A percentile compares a stretch with the other conserved stretches of the same genome.
These are phyloP conservation scores for Emydura subglobosa DNA, from an alignment of 2,113 vertebrate species.

Conservation along the genomic window DNA sequence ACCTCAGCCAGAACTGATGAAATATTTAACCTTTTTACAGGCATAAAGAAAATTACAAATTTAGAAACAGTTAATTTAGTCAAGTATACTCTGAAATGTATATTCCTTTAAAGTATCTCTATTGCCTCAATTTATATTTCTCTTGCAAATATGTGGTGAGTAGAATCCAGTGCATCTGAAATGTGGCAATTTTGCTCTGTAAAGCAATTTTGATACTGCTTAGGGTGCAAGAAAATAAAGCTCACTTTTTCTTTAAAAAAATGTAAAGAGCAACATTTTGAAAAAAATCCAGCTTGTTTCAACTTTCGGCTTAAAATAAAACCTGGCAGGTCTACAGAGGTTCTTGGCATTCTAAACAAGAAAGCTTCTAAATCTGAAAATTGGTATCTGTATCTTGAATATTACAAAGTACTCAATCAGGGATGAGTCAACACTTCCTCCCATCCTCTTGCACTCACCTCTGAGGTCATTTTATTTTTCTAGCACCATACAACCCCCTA, in stretches of 20 bases:
- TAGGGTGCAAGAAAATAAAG: neutral
- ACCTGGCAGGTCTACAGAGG: neutral
- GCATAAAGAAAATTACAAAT: constrained; percentile 30
- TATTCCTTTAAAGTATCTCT: constrained; percentile 36
- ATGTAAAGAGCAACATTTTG: neutral
- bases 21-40: constrained; percentile 38
- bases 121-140: neutral
- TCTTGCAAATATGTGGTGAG: constrained; percentile 12
- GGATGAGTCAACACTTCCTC: neutral
- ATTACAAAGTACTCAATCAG: neutral
- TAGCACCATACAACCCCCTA: neutral
- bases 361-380: neutral
- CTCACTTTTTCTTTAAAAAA: neutral
- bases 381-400: neutral
- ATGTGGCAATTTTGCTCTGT: neutral
- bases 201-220: neutral
- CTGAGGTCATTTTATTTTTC: neutral
- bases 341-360: neutral
- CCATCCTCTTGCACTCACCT: neutral
- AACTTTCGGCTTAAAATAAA: constrained; percentile 26
- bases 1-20: neutral
- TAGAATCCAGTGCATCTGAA: neutral
- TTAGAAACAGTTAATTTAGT: constrained; percentile 42
- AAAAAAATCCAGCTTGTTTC: neutral
- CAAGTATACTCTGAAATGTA: constrained; percentile 21